Conservation (phyloP, 2,113 vertebrate genomes). For the Trogon melanurus region DNA sequence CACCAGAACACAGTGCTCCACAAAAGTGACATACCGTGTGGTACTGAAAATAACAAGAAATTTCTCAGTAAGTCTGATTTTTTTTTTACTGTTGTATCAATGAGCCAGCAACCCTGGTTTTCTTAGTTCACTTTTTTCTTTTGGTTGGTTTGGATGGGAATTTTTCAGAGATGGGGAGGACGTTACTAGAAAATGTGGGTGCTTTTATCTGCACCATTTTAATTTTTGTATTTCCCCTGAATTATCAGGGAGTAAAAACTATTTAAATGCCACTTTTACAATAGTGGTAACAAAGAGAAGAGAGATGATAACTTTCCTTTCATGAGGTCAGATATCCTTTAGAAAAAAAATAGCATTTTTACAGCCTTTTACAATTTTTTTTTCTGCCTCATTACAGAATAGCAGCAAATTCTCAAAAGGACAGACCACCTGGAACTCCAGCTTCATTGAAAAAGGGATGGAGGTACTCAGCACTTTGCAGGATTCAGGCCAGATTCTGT, state of each 20-base stretch:
- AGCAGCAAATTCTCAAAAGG: neutral
- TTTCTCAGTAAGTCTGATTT: neutral
- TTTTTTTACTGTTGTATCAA: constrained; percentile 44
- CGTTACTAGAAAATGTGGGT: neutral
- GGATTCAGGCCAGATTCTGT: neutral
- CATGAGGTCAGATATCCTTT: neutral
- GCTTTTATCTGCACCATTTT: constrained; percentile 19
- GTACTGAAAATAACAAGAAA: constrained; percentile 42
- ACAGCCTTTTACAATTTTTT: neutral
- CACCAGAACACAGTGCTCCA: constrained; percentile 51
- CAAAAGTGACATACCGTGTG: constrained; percentile 56
- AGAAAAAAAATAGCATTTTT: neutral
- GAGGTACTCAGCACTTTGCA: neutral
- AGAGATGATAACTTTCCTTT: neutral
- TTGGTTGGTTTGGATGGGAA: neutral
- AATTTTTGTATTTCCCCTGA: constrained; percentile 8
- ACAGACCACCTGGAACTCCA: neutral
- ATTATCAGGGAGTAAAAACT: neutral
- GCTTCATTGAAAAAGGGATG: neutral
- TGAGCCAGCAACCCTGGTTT: neutral
- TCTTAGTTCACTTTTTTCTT: neutral
- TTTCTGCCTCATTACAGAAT: neutral
- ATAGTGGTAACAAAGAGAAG: neutral
- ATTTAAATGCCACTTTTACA: constrained; percentile 34
- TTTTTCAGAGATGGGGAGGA: neutral